A percentile compares a stretch with the other conserved stretches of the same genome.
Evolutionary conservation across 2,113 vertebrate species (phyloP).

Genomic region (Phrynocephalus versicolor): DNA sequence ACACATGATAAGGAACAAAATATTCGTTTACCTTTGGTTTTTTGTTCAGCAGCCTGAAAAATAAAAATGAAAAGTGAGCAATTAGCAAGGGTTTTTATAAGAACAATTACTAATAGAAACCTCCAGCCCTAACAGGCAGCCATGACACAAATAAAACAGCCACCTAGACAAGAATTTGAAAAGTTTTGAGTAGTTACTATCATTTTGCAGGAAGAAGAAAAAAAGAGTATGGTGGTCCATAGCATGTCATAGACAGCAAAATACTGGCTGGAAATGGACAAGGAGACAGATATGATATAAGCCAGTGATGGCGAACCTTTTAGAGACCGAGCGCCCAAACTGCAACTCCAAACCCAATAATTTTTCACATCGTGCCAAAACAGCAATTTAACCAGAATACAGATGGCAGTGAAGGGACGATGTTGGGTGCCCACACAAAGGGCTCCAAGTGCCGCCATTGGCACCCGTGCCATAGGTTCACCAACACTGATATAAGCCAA

Average conservation of each 20-base stretch:
- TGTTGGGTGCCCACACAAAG: no score
- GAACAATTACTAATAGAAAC: not conserved
- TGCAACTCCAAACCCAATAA: no score
- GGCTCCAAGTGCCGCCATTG: no score
- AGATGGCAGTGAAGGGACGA: no score
- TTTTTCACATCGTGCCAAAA: no score
- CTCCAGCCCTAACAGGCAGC: not conserved
- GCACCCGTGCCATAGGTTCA: no score
- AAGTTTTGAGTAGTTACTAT: not conserved
- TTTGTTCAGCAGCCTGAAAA: slow-evolving; percentile 92
- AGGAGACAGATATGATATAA: not conserved
- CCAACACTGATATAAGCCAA: not conserved
- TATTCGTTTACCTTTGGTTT: slow-evolving; percentile 91
- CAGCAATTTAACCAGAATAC: no score
- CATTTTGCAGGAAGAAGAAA: not conserved
- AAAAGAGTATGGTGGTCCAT: not conserved
- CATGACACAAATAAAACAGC: not conserved
- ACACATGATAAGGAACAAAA: slow-evolving; percentile 27
- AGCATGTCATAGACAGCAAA: not conserved
- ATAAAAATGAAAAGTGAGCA: slow-evolving; percentile 60
- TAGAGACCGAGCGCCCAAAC: no score
- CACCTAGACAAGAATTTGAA: not conserved
- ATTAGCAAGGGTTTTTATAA: not conserved
- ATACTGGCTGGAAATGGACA: not conserved
- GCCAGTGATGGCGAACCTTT: no score